These are phyloP conservation scores for mouse (Mus musculus) DNA, from an alignment of 2,113 vertebrate genomes.

Conservation along the genomic window DNA sequence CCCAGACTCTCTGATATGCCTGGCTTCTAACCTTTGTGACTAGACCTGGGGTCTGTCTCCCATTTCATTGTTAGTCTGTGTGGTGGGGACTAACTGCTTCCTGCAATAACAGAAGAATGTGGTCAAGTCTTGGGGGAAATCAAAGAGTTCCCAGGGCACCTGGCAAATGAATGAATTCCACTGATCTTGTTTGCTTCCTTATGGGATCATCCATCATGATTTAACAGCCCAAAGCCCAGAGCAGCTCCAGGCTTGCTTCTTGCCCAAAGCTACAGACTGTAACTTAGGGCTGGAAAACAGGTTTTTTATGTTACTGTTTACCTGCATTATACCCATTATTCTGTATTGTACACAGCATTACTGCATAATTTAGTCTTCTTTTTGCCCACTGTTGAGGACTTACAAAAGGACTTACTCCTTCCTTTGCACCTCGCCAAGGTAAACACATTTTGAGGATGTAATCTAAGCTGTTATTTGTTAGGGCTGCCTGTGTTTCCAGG, in stretches of 20 bases:
- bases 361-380: neutral
- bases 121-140: slow-evolving; percentile 27
- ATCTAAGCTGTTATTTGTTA: neutral
- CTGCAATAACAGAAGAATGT: slow-evolving; percentile 42
- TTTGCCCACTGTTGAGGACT: neutral
- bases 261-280: slow-evolving; percentile 14
- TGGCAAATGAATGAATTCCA: slow-evolving; percentile 78
- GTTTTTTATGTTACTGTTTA: neutral
- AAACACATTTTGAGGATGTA: neutral
- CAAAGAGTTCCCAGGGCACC: slow-evolving; percentile 61
- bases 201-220: slow-evolving; percentile 80
- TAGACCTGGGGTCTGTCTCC: neutral
- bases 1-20: too few species aligned
- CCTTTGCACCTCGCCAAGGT: neutral
- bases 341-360: neutral
- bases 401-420: neutral
- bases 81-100: neutral
- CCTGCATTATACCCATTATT: neutral
- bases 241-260: slow-evolving; percentile 53
- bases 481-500: neutral
- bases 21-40: neutral
- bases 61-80: neutral
- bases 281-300: neutral
- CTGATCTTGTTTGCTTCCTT: slow-evolving; percentile 77
- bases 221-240: slow-evolving; percentile 71